A percentile compares a stretch with the other conserved stretches of the same genome.
phyloP scores from a whole-genome alignment of 2,113 vertebrate genomes.

The Amphiprion percula region DNA sequence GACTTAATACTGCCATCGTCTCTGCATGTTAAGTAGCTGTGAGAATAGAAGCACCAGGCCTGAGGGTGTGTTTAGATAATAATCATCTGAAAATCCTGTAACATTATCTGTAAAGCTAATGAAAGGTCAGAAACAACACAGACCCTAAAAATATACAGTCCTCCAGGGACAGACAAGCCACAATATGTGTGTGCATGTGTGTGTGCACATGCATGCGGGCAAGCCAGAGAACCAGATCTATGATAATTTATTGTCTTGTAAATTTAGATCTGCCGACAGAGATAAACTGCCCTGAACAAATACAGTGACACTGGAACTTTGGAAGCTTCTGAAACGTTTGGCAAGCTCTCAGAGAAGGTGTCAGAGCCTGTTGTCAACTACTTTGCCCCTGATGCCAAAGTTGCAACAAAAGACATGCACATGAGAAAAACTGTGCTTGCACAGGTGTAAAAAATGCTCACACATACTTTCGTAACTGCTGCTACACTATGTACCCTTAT shows the following conservation, averaged over 20 bases:
- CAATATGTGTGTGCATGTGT: conserved; percentile 28
- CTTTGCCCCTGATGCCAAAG: conserved; percentile 29
- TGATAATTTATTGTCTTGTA: conserved; percentile 82
- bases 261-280: conserved; percentile 80
- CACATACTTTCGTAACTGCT: conserved; percentile 4
- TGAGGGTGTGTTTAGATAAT: conserved; percentile 42
- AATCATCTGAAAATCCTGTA: conserved; percentile 68
- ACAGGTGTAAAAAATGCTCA: conserved; percentile 5
- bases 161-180: conserved; percentile 49
- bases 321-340: conserved; percentile 54
- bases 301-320: conserved; percentile 60
- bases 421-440: conserved; percentile 21
- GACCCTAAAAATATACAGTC: conserved; percentile 75
- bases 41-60: conserved; percentile 7
- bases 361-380: conserved; percentile 44
- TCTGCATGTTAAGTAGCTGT: background rate
- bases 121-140: conserved; percentile 77
- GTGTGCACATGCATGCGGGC: conserved; percentile 14
- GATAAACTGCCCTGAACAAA: conserved; percentile 68
- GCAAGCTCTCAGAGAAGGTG: conserved; percentile 56
- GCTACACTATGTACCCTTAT: conserved; percentile 32
- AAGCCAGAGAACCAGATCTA: conserved; percentile 60
- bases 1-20: background rate
- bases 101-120: conserved; percentile 67
- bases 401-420: conserved; percentile 20